phyloP scores from a whole-genome alignment of 2,797 vertebrate genomes.

The Manis crassicaudata region DNA sequence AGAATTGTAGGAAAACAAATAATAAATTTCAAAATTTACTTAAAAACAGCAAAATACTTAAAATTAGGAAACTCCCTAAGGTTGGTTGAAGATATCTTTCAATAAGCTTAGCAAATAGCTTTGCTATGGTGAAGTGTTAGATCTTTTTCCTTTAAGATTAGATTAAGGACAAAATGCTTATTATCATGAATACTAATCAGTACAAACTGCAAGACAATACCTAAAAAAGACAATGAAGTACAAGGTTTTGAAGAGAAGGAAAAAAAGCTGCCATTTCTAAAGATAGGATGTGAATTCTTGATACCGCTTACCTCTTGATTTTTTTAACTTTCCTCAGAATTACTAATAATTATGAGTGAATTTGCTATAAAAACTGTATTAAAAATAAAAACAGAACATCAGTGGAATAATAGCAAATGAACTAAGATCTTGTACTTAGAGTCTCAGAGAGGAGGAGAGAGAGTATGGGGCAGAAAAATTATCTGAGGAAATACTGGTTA shows the following conservation, averaged over 20 bases:
- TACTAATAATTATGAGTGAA: neutral
- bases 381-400: neutral
- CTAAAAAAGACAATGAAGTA: conserved; percentile 1
- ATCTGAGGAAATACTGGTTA: neutral
- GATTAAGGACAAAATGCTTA: conserved; percentile 11
- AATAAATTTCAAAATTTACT: conserved; percentile 37
- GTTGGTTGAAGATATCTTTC: neutral
- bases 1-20: neutral
- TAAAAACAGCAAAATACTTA: neutral
- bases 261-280: neutral
- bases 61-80: neutral
- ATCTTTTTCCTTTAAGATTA: neutral
- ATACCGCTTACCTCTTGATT: neutral
- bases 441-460: neutral
- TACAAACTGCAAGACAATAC: neutral
- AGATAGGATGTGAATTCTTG: neutral
- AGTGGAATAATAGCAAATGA: neutral
- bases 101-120: neutral
- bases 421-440: neutral
- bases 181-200: neutral
- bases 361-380: neutral
- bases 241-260: neutral
- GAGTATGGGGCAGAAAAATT: neutral
- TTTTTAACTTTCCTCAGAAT: neutral
- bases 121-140: neutral